Base-by-base conservation (phyloP, 30 jellyfish, hydroid and myxozoan species). In the Chrysaora quinquecirrha region DNA sequence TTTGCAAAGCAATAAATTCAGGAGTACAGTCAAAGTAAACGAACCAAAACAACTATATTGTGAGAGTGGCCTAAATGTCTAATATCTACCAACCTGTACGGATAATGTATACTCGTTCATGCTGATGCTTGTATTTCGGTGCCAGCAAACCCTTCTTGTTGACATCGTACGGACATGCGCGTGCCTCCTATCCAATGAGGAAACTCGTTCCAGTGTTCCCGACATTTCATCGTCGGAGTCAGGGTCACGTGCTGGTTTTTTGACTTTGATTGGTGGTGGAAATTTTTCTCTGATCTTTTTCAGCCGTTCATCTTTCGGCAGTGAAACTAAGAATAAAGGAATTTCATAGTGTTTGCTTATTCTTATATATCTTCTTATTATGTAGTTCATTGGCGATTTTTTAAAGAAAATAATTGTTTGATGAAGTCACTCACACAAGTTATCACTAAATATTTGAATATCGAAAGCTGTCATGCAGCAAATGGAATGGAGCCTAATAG, bases 131-230 rank as follows among this genome's bases (percentile, higher is more conserved):
- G 97, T 85, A 83, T 93, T 87, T 52, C 98, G 72, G 58, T 93
- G 98, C 98, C 98, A 93, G 72, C 98, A 93, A 34, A 93, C 96
- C 14, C 95, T 78, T 38, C 98, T 77, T 12, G 98, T 93, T 19
- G 98, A 93, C 72, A 93, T 62, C 0, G 97, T 87, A 54, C 97
- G 78, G 23, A 89, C 91, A 76, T 82, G 98, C 16, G 96, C 94
- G 63, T 91, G 97, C 31, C 87, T 89, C 47, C 96, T 65, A 31
- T 93, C 98, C 69, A 87, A 65, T 33, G 98, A 78, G 46, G 97
- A 80, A 28, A 71, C 77, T 33, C 79, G 85, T 22, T 87, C 96
- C 20, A 31, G 66, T 23, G 28, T 66, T 14, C 74, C 85, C 58
- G 24, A 72, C 27, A 61, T 87, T 29, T 90, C 97, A 49, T 65